Evolutionary conservation across 2,797 vertebrate species (phyloP).

Genomic region (Lophius americanus): DNA sequence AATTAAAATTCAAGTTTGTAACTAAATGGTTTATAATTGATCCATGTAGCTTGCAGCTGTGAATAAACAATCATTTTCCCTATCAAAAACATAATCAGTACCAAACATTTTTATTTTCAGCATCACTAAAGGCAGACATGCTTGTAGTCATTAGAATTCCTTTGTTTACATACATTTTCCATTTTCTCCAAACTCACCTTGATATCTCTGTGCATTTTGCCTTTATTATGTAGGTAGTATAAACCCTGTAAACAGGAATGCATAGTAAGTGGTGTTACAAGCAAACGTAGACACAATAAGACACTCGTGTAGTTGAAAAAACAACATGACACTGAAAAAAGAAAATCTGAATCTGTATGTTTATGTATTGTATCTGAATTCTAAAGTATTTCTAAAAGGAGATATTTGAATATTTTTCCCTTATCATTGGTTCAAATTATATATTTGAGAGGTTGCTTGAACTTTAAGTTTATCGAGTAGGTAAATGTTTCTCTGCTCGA

Average conservation of each 20-base stretch:
- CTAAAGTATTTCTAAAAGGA: not conserved
- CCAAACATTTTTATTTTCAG: not conserved
- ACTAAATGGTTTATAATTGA: constrained; percentile 2
- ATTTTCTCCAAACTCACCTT: constrained; percentile 85
- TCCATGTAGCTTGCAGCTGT: constrained; percentile 1
- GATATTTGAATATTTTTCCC: not conserved
- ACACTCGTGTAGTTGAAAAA: not conserved
- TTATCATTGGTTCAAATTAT: not conserved
- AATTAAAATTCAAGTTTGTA: not conserved
- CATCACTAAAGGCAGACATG: not conserved
- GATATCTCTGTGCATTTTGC: constrained; percentile 99
- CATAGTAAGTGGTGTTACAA: not conserved
- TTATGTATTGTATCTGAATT: not conserved
- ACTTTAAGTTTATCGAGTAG: no score
- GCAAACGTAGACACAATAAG: not conserved
- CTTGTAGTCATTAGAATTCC: not conserved
- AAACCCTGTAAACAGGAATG: constrained; percentile 85
- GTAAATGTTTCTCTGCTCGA: constrained; percentile 2
- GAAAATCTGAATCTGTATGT: not conserved
- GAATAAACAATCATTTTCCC: constrained; percentile 9
- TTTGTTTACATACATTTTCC: not conserved
- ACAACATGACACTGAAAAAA: not conserved
- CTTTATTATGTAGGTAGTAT: constrained; percentile 97
- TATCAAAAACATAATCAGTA: not conserved
- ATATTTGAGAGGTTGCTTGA: no score